A percentile compares a stretch with the other conserved stretches of the same genome.
Evolutionary conservation across 2,888 invertebrate genomes (phyloP).

Genomic region (Deilephila porcellus): DNA sequence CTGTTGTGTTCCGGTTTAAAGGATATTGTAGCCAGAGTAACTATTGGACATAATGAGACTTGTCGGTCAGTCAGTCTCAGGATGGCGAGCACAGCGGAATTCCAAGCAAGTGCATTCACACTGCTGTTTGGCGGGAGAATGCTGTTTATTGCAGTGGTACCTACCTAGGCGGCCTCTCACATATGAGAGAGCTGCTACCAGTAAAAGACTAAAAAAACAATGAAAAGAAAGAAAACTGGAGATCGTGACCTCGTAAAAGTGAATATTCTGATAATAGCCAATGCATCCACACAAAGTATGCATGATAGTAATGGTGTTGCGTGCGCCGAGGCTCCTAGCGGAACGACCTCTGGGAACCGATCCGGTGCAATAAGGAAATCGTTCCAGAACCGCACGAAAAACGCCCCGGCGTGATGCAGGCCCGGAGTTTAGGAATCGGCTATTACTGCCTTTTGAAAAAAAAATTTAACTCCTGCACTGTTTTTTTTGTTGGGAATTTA

Average conservation of each 20-base stretch:
- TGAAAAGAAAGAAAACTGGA: neutral
- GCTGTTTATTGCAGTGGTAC: no score
- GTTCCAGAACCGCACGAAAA: conserved; percentile 71
- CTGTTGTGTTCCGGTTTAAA: no score
- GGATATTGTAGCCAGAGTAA: no score
- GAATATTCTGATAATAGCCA: neutral
- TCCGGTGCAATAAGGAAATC: conserved; percentile 76
- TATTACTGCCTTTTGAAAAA: neutral
- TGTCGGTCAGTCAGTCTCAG: no score
- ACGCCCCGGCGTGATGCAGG: conserved; percentile 68
- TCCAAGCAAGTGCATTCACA: no score
- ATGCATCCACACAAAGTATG: conserved; percentile 2
- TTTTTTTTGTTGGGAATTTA: no score
- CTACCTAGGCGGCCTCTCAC: no score
- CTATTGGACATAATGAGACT: no score
- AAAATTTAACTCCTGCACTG: neutral
- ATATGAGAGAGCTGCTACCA: no score
- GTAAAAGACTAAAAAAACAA: neutral
- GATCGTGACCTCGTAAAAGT: neutral
- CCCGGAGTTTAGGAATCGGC: conserved; percentile 31
- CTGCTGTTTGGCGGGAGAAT: no score
- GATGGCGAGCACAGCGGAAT: no score
- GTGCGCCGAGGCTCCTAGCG: conserved; percentile 57
- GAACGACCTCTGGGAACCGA: conserved; percentile 65
- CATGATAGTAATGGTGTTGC: conserved; percentile 37